Conservation (phyloP, 1,140 invertebrate species). For the Artemia franciscana region DNA sequence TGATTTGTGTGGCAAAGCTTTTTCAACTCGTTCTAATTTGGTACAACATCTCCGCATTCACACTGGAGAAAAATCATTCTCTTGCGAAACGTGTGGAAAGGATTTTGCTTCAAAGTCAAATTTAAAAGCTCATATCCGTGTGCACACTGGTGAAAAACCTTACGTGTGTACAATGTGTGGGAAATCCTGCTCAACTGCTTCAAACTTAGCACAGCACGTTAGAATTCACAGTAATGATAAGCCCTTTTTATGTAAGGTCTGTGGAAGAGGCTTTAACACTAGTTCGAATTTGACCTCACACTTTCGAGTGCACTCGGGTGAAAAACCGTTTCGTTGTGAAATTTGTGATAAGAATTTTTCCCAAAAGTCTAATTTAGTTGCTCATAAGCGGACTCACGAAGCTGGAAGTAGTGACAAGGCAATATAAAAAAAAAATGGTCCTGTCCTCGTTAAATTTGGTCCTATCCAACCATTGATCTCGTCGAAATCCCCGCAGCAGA, state of each 20-base stretch:
- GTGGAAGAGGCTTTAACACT: constrained; percentile 3
- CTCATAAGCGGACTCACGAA: constrained; percentile 8
- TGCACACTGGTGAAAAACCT: background rate
- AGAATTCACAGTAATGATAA: constrained; percentile 8
- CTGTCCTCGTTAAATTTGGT: too few species aligned
- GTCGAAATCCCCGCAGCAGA: too few species aligned
- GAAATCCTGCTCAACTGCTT: constrained; percentile 3
- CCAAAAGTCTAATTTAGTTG: background rate
- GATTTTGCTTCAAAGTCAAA: constrained; percentile 72
- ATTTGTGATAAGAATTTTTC: constrained; percentile 4
- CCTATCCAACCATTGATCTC: too few species aligned
- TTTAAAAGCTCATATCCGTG: background rate
- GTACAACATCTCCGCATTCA: constrained; percentile 20
- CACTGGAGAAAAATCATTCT: constrained; percentile 45
- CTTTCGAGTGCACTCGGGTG: constrained; percentile 1
- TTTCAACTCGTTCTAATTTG: constrained; percentile 20
- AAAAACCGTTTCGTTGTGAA: background rate
- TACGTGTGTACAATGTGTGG: constrained; percentile 6
- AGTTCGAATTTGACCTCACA: constrained; percentile 6
- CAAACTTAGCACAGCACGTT: constrained; percentile 1
- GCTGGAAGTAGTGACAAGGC: too few species aligned
- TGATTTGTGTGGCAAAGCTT: constrained; percentile 72
- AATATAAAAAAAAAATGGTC: too few species aligned
- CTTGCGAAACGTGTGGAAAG: constrained; percentile 38
- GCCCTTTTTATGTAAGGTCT: constrained; percentile 6